phyloP scores from a whole-genome alignment of 2,888 invertebrate species.

The Sinotaia quadrata region DNA sequence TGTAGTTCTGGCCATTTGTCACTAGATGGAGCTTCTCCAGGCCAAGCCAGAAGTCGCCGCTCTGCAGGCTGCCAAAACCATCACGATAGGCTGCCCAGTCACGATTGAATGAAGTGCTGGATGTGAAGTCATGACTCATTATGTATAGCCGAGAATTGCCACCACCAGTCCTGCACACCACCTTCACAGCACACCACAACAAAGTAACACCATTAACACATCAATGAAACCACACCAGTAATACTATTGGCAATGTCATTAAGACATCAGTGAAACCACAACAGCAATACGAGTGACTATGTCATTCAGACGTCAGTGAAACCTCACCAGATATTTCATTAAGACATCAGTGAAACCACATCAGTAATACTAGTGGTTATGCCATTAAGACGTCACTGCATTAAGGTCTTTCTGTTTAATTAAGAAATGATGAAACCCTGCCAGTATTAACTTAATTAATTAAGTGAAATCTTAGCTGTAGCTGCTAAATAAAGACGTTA shows the following conservation, averaged over 20 bases:
- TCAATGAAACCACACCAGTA: neutral
- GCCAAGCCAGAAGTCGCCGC: neutral
- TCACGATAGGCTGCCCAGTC: neutral
- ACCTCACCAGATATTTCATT: neutral
- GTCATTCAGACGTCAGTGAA: neutral
- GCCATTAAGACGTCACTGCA: too few relatives aligned
- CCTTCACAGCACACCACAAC: neutral
- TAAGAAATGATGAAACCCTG: too few relatives aligned
- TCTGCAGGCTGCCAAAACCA: conserved; percentile 1
- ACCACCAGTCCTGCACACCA: neutral
- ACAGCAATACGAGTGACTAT: too few relatives aligned
- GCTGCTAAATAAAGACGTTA: too few relatives aligned
- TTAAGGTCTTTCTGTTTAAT: too few relatives aligned
- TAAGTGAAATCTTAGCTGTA: too few relatives aligned
- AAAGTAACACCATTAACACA: neutral
- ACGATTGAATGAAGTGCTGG: neutral
- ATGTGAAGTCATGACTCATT: neutral
- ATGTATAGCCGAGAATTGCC: neutral
- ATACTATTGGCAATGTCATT: neutral
- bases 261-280: too few relatives aligned
- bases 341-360: too few relatives aligned
- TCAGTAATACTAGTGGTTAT: too few relatives aligned
- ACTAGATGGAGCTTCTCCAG: neutral
- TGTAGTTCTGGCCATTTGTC: neutral
- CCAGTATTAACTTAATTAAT: too few relatives aligned